These are phyloP conservation scores for Dipodomys merriami DNA, from an alignment of 2,113 vertebrate genomes.

Conservation along the genomic window DNA sequence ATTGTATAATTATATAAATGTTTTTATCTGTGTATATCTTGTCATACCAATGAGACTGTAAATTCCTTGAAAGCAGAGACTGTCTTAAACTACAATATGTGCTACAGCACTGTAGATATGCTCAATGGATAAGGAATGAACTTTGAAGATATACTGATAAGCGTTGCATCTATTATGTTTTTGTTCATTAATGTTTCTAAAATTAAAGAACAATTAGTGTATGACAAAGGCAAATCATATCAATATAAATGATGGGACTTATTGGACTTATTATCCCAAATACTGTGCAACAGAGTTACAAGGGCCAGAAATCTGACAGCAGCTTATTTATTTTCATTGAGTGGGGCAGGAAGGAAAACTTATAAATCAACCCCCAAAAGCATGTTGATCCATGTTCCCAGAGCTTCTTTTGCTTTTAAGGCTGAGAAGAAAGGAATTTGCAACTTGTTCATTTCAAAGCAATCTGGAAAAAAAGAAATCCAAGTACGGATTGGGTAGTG, in stretches of 20 bases:
- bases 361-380: conserved; percentile 73
- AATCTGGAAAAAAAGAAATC: conserved; percentile 79
- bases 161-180: conserved; percentile 31
- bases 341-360: conserved; percentile 1
- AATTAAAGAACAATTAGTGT: conserved; percentile 61
- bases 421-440: conserved; percentile 79
- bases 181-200: conserved; percentile 68
- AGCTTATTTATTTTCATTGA: conserved; percentile 72
- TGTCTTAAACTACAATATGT: conserved; percentile 71
- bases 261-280: conserved; percentile 36
- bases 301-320: conserved; percentile 50
- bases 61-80: conserved; percentile 54
- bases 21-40: conserved; percentile 65
- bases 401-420: conserved; percentile 77
- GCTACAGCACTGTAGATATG: conserved; percentile 61
- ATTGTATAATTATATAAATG: conserved; percentile 53
- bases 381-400: conserved; percentile 78
- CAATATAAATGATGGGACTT: conserved; percentile 15
- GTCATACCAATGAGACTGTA: conserved; percentile 67
- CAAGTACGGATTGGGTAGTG: conserved; percentile 71
- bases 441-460: conserved; percentile 83
- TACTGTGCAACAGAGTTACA: conserved; percentile 62
- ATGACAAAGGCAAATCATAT: conserved; percentile 18
- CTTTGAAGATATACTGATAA: conserved; percentile 50
- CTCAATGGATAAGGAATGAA: conserved; percentile 59